These are phyloP conservation scores for Oryctes rhinoceros DNA, from an alignment of 1,140 invertebrate species.

Conservation along the genomic window DNA sequence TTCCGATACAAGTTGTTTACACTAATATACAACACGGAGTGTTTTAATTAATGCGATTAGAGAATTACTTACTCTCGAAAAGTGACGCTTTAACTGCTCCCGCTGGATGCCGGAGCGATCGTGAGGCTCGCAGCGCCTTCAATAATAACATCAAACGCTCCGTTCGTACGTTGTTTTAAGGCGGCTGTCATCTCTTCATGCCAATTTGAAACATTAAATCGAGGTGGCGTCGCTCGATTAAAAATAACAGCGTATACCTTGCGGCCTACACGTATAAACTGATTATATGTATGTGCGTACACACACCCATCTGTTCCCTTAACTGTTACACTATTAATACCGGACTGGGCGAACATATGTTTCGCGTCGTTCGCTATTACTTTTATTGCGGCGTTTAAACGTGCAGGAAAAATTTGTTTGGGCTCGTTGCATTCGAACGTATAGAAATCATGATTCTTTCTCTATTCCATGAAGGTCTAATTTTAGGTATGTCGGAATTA, in stretches of 20 bases:
- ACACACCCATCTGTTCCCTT: neutral
- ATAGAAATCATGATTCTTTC: no score
- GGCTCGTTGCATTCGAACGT: no score
- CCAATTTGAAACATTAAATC: conserved; percentile 37
- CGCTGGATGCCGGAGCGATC: conserved; percentile 5
- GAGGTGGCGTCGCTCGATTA: conserved; percentile 25
- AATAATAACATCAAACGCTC: conserved; percentile 33
- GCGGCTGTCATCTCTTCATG: conserved; percentile 35
- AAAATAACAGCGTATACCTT: conserved; percentile 27
- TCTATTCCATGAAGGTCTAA: no score
- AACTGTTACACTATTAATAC: neutral
- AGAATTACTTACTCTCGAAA: conserved; percentile 36
- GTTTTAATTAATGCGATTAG: conserved; percentile 32
- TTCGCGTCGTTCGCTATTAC: no score
- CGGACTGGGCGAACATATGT: no score
- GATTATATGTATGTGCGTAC: neutral
- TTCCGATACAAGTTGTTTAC: neutral
- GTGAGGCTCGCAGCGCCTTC: neutral
- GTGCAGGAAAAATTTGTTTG: no score
- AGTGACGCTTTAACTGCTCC: neutral
- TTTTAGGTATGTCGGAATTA: no score
- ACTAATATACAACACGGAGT: neutral
- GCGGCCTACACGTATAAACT: conserved; percentile 1
- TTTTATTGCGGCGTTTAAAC: no score
- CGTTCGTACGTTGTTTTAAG: conserved; percentile 30